Evolutionary conservation across 2,113 vertebrate genomes (phyloP), one percentile per base, ranked within the genome.

Genomic region (Passer domesticus): DNA sequence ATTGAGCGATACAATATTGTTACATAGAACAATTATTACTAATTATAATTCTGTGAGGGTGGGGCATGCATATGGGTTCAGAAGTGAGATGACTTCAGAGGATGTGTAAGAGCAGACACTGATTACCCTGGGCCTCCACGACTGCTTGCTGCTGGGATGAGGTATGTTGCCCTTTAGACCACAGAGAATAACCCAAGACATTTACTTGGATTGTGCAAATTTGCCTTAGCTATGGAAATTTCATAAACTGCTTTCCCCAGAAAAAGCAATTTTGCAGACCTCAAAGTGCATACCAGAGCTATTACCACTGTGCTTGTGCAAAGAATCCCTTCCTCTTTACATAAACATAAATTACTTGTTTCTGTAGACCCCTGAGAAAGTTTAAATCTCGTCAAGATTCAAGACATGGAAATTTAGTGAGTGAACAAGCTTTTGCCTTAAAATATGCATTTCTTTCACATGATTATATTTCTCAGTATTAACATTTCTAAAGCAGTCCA

Each of bases 291-390:
- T 94, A 90, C 91, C 96, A 97, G 78, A 93, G 44, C 56, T 88
- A 86, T 96, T 93, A 93, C 90, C 75, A 53, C 53, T n/a, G n/a
- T 74, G 44, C 76, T 92, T 86, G 56, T 92, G 80, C 90, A 86
- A 92, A 96, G 80, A 87, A 89, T 89, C 86, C 49, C 44, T 93
- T 93, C 50, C 73, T 93, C 76, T 66, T 90, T 81, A 80, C 64
- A 84, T 86, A 92, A 96, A 89, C 76, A 96, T 90, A 78, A 95
- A 87, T 91, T 90, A 94, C 46, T 90, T 50, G 6, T 81, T 93
- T 88, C 83, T 93, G 60, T 52, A 83, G 59, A 90, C 55, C 88
- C 52, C 37, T 93, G 90, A 94, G 82, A 94, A 95, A 93, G 39
- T 72, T 86, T 88, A 92, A 91, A 93, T 78, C 56, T 81, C 83